A percentile compares a stretch with the other conserved stretches of the same genome.
phyloP scores from a whole-genome alignment of 2,888 invertebrate genomes.

The Coleophora flavipennella region DNA sequence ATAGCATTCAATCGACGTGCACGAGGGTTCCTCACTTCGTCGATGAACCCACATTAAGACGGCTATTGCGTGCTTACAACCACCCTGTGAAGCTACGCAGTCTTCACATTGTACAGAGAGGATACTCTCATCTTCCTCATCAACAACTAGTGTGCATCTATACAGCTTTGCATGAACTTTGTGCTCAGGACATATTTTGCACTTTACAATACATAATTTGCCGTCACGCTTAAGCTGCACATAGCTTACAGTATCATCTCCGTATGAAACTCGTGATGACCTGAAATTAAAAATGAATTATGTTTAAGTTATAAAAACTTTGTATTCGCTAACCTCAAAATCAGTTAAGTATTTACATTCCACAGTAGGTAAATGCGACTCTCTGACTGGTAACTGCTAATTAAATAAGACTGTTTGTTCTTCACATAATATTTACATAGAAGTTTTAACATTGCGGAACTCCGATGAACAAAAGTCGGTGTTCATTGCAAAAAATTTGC shows the following conservation, averaged over 20 bases:
- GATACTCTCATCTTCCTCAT: constrained; percentile 18
- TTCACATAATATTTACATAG: too few relatives aligned
- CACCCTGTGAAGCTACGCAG: constrained; percentile 23
- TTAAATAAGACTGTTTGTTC: too few relatives aligned
- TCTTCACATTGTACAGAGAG: constrained; percentile 17
- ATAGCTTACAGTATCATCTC: constrained; percentile 23
- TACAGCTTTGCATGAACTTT: constrained; percentile 23
- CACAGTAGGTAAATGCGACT: too few relatives aligned
- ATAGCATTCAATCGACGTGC: constrained; percentile 22
- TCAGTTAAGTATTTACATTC: too few relatives aligned
- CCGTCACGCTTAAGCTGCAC: too few relatives aligned
- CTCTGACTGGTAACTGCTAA: too few relatives aligned
- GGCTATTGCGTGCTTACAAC: constrained; percentile 29
- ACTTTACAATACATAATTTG: too few relatives aligned
- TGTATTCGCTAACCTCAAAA: too few relatives aligned
- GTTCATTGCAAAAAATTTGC: too few relatives aligned
- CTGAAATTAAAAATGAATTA: constrained; percentile 9
- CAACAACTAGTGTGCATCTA: constrained; percentile 16
- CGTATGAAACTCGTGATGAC: constrained; percentile 19
- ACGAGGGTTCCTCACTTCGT: constrained; percentile 27
- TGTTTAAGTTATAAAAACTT: too few relatives aligned
- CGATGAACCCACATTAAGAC: constrained; percentile 28
- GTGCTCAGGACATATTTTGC: constrained; percentile 25
- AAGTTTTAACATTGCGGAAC: too few relatives aligned
- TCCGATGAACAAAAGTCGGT: too few relatives aligned